These are phyloP conservation scores for Drosophila arizonae DNA, from an alignment of 1,140 invertebrate species.

Conservation along the genomic window DNA sequence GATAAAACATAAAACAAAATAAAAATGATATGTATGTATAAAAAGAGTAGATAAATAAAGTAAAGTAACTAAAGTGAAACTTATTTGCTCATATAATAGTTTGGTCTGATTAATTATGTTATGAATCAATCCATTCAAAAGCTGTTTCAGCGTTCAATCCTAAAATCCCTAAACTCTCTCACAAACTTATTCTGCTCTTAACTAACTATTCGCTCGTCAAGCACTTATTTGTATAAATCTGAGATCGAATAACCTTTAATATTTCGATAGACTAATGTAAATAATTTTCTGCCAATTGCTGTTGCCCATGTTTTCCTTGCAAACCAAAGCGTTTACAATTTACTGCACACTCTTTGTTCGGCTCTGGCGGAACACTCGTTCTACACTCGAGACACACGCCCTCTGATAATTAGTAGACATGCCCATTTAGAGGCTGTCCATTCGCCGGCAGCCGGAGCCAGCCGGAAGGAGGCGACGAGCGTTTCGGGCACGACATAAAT, in stretches of 20 bases:
- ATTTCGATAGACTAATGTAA: background rate
- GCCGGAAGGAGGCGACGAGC: conserved; percentile 20
- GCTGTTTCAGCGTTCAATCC: no score
- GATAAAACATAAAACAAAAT: no score
- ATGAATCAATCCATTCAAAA: no score
- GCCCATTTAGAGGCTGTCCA: conserved; percentile 64
- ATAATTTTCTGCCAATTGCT: background rate
- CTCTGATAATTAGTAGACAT: conserved; percentile 70
- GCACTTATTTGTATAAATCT: no score
- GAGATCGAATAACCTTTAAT: background rate
- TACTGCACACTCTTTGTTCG: conserved; percentile 41
- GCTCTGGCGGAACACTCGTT: conserved; percentile 27
- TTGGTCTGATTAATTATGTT: no score
- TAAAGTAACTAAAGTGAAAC: no score
- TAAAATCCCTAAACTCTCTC: no score
- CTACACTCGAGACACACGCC: conserved; percentile 49
- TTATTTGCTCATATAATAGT: no score
- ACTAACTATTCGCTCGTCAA: no score
- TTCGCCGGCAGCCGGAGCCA: conserved; percentile 19
- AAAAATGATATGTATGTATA: no score
- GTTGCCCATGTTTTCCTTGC: background rate
- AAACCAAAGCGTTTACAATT: conserved; percentile 1
- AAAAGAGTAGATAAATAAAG: no score
- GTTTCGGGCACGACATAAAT: conserved; percentile 73
- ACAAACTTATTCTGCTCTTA: no score